These are phyloP conservation scores for Scaptomyza parva DNA, from an alignment of 2,888 invertebrate genomes.

Conservation along the genomic window DNA sequence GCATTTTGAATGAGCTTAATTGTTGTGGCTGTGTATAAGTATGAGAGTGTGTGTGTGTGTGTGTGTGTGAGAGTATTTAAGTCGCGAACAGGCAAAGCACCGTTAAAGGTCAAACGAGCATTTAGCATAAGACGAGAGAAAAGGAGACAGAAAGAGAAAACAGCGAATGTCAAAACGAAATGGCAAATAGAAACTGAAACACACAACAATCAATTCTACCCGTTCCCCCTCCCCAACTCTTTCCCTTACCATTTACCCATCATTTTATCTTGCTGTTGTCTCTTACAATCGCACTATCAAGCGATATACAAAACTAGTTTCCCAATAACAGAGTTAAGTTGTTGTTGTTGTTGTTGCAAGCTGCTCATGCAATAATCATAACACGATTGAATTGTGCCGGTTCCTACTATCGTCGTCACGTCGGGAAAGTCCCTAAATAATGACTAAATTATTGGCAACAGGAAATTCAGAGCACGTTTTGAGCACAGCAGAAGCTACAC, in stretches of 20 bases:
- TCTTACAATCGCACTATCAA: constrained; percentile 46
- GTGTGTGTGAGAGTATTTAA: constrained; percentile 31
- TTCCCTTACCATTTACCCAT: neutral
- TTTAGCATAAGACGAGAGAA: constrained; percentile 52
- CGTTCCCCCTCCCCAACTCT: neutral
- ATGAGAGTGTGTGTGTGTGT: neutral
- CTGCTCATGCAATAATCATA: constrained; percentile 38
- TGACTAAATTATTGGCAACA: constrained; percentile 1
- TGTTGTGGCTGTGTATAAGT: constrained; percentile 57
- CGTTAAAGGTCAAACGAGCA: constrained; percentile 79
- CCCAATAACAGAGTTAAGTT: constrained; percentile 41
- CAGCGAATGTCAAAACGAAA: constrained; percentile 47
- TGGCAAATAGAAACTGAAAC: constrained; percentile 51
- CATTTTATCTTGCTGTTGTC: neutral
- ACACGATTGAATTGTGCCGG: constrained; percentile 42
- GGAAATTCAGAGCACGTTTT: neutral
- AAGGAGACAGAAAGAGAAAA: constrained; percentile 19
- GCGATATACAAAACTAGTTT: constrained; percentile 69
- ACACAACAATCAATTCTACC: constrained; percentile 41
- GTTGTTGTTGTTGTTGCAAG: constrained; percentile 10
- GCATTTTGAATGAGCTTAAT: constrained; percentile 77
- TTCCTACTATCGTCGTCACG: neutral
- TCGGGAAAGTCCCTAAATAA: constrained; percentile 36
- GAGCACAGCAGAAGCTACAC: neutral
- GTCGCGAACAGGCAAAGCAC: constrained; percentile 63